Percentiles rank a stretch among this genome's conserved stretches.
phyloP scores from a whole-genome alignment of 2,113 vertebrate genomes.

The Archocentrus centrarchus region DNA sequence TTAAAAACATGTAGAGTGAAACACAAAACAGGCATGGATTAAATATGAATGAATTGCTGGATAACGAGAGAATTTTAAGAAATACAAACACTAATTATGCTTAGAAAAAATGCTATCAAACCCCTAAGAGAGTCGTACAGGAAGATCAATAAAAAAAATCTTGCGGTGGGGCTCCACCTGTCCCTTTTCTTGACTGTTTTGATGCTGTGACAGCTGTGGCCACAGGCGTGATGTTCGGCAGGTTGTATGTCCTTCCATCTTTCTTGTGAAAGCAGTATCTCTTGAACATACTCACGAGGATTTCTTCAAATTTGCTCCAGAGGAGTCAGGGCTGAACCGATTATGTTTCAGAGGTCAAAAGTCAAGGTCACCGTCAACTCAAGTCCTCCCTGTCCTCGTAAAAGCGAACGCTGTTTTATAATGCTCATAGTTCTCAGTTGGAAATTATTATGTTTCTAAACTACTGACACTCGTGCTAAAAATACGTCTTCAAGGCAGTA shows the following conservation, averaged over 20 bases:
- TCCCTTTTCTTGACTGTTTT: neutral
- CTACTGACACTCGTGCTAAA: neutral
- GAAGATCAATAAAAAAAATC: neutral
- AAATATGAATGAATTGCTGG: neutral
- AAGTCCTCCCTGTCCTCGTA: neutral
- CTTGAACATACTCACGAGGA: neutral
- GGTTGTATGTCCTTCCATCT: neutral
- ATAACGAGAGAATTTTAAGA: neutral
- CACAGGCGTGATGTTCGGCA: neutral
- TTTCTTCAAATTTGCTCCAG: neutral
- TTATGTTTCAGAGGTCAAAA: neutral
- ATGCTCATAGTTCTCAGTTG: neutral
- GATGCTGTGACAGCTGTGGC: neutral
- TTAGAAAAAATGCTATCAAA: neutral
- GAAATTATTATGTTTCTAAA: neutral
- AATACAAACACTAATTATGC: neutral
- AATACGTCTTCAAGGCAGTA: conserved; percentile 24
- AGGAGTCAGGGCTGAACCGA: neutral
- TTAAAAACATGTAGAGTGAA: conserved; percentile 4
- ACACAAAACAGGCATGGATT: neutral
- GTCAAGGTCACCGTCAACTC: neutral
- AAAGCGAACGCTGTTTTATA: neutral
- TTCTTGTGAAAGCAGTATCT: neutral
- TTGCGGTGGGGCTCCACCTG: neutral
- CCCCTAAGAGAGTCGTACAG: neutral